These are phyloP conservation scores for Drosophila subquinaria DNA, from an alignment of 2,888 invertebrate genomes.

Conservation along the genomic window DNA sequence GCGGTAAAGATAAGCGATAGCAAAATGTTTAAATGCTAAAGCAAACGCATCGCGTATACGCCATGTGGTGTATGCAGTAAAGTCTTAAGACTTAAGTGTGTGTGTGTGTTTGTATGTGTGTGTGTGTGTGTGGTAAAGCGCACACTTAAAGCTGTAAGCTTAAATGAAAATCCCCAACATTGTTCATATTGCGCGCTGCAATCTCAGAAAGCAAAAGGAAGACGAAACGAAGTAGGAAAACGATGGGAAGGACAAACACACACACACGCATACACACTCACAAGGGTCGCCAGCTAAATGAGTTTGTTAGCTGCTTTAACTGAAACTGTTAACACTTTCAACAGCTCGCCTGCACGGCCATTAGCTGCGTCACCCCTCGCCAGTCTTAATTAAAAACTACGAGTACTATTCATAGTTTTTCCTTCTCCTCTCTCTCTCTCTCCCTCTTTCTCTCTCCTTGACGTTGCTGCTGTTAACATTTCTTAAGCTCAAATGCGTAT, in stretches of 20 bases:
- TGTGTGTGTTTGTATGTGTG: not conserved
- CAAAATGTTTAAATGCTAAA: conserved; percentile 17
- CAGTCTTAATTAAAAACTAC: conserved; percentile 72
- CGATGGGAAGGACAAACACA: not conserved
- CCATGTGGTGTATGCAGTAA: conserved; percentile 62
- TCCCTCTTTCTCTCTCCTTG: not conserved
- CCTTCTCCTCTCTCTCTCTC: not conserved
- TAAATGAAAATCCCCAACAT: conserved; percentile 70
- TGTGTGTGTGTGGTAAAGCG: conserved; percentile 47
- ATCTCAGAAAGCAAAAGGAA: conserved; percentile 21
- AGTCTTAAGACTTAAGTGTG: conserved; percentile 21
- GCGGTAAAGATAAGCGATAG: conserved; percentile 67
- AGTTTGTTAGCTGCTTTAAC: conserved; percentile 64
- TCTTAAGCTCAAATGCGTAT: conserved; percentile 62
- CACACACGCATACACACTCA: conserved; percentile 1
- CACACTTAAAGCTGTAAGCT: conserved; percentile 62
- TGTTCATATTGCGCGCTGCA: conserved; percentile 69
- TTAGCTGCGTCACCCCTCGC: conserved; percentile 48
- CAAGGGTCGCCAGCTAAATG: conserved; percentile 42
- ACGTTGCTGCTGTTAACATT: conserved; percentile 35
- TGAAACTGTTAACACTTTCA: conserved; percentile 70
- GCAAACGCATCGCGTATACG: conserved; percentile 67
- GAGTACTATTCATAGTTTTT: conserved; percentile 56
- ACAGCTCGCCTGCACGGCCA: conserved; percentile 49
- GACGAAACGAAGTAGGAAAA: not conserved